Base-by-base conservation (phyloP, 2,888 invertebrate genomes). In the Cerceris ruficornis region DNA sequence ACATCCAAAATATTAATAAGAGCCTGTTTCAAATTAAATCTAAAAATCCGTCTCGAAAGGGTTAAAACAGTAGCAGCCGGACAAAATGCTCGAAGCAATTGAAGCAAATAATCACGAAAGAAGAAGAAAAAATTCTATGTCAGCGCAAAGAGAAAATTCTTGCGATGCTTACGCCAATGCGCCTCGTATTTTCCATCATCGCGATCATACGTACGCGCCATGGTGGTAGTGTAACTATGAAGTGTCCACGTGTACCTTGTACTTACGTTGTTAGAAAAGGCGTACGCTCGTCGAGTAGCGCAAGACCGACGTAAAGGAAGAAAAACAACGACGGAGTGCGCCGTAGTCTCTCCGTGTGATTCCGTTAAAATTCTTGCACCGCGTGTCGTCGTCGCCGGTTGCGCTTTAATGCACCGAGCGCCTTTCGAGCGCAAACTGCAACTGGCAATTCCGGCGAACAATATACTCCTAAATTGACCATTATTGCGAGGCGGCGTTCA, bases 251-350 rank as follows among this genome's bases (percentile, higher is more conserved):
- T 65, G 69, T 67, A 75, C 75, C 69, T 65, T 70, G 75, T 75
- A 69, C 69, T 75, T 75, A 75, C n/a, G 69, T 75, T 65, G 75
- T 75, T 75, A 70, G 75, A 70, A 75, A 75, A 70, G 75, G 65
- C 75, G 60, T 65, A 69, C 65, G 64, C 75, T 59, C 75, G 59
- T 69, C 46, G 65, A 69, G 42, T 54, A 58, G 57, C 28, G 28
- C 62, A 66, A 64, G 58, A 60, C 59, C 69, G 62, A 64, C 41
- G 64, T 17, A 8, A 59, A 52, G 55, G 64, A 64, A 69, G 69
- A 62, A 74, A 74, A 58, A 64, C 52, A 61, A 61, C 46, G 50
- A 17, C 28, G 43, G 13, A 55, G 52, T 39, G 14, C 50, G 9
- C n/a, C 8, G 41, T 6, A 55, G 55, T 15, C 54, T 14, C 42